phyloP scores from a whole-genome alignment of 2,113 vertebrate species.

The Oxyura jamaicensis region DNA sequence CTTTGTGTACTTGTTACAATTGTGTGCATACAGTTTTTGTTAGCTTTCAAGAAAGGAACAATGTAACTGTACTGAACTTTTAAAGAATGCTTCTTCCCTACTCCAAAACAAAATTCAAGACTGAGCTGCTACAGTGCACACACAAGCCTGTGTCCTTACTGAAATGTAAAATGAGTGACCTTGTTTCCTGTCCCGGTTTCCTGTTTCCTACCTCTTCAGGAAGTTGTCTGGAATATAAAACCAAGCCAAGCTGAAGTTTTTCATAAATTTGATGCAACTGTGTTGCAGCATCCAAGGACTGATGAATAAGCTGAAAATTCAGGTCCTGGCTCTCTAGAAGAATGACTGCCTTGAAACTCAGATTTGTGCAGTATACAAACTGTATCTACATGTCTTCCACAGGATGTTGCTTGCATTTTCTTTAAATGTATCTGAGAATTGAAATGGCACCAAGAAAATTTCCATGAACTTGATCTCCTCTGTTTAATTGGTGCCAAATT shows the following conservation, averaged over 20 bases:
- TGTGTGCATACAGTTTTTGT: background rate
- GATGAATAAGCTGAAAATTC: background rate
- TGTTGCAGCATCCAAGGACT: background rate
- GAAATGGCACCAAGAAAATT: background rate
- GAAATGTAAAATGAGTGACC: background rate
- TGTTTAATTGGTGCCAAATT: background rate
- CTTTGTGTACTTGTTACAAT: background rate
- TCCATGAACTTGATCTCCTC: background rate
- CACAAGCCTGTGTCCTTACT: background rate
- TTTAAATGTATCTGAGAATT: background rate
- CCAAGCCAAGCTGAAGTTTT: background rate
- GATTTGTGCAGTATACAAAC: background rate
- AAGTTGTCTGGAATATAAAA: background rate
- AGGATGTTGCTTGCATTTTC: background rate
- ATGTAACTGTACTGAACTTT: background rate
- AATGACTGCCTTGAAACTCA: background rate
- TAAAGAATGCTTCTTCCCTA: background rate
- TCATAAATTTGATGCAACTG: background rate
- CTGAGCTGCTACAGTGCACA: background rate
- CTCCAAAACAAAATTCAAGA: background rate
- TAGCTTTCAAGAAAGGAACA: background rate
- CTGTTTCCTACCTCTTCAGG: background rate
- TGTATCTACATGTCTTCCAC: background rate
- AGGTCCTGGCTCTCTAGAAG: background rate
- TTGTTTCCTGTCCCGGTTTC: conserved; percentile 13